Base-by-base conservation (phyloP, 2,888 invertebrate species). In the Prosapia bicincta region DNA sequence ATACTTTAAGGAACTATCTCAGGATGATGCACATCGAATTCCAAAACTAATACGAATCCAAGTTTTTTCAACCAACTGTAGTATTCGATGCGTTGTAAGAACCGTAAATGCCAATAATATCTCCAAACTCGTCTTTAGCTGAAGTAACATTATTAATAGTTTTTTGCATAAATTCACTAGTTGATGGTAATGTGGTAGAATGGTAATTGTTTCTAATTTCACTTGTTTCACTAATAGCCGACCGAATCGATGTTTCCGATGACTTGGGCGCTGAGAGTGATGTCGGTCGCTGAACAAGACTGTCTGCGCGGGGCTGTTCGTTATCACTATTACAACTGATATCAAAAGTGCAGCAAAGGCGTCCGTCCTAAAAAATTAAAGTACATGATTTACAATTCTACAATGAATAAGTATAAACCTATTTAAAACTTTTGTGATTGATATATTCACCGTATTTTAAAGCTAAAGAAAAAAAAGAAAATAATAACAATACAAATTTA, bases 261-360 rank as follows among this genome's bases (percentile, higher is more conserved):
- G 75, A 54, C 72, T 69, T 20, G 75, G 69, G n/a, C 73, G 25
- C 54, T 54, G 54, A 54, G 54, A 54, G 20, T 38, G 73, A 38
- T 66, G 66, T 10, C 69, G 72, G 2, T 43, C 38, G 70, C 70
- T 32, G 43, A 70, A 43, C 13, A 43, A 54, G 25, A 69, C 28
- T 69, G 72, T 68, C 30, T 65, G 72, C 43, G 71, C 72, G 43
- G 25, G 74, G 25, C 66, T 54, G 68, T 82, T 83, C 83, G 84
- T 84, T 83, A 80, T 79, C 80, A 83, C 80, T 80, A 81, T 83
- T 83, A 82, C 87, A 87, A 84, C 85, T 84, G 83, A 85, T 84
- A 85, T 86, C 85, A 84, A 86, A 86, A 84, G 85, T 85, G 83
- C 87, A 87, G 85, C 86, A 86, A 83, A 87, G 84, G 83, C 85